Evolutionary conservation across 2,888 invertebrate genomes (phyloP).

Genomic region (Norana najaformis): DNA sequence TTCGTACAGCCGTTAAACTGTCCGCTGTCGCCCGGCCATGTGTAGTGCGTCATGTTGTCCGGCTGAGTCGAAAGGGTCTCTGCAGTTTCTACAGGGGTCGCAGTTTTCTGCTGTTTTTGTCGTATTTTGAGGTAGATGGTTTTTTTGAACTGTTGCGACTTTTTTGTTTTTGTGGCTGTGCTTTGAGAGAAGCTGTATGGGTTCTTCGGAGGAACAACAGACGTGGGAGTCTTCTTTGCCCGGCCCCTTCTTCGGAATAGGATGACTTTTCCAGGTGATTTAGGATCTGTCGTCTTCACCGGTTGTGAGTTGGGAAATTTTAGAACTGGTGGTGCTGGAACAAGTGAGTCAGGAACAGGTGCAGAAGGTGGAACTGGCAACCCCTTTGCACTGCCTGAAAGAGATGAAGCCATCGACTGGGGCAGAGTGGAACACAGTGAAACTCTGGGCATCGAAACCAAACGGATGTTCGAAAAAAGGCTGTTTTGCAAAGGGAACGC

Average conservation of each 20-base stretch:
- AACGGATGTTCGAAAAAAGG: neutral
- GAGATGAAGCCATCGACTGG: neutral
- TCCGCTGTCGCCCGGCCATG: conserved; percentile 8
- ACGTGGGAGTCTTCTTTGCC: no score
- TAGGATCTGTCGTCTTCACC: no score
- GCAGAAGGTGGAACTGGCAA: neutral
- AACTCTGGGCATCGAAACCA: neutral
- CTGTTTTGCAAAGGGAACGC: no score
- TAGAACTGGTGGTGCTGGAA: no score
- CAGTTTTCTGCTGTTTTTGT: neutral
- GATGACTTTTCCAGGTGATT: no score
- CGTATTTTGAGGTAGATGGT: neutral
- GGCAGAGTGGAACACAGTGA: neutral
- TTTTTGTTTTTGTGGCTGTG: neutral
- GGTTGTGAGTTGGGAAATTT: no score
- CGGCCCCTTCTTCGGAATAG: no score
- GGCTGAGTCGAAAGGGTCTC: no score
- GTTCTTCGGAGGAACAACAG: neutral
- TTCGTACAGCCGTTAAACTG: neutral
- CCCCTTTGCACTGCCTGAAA: neutral
- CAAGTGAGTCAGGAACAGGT: neutral
- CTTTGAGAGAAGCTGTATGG: neutral
- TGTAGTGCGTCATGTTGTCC: neutral
- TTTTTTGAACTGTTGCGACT: neutral
- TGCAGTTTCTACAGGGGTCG: neutral